Conservation (phyloP, 2,888 invertebrate genomes). For the Hirudinaria manillensis region DNA sequence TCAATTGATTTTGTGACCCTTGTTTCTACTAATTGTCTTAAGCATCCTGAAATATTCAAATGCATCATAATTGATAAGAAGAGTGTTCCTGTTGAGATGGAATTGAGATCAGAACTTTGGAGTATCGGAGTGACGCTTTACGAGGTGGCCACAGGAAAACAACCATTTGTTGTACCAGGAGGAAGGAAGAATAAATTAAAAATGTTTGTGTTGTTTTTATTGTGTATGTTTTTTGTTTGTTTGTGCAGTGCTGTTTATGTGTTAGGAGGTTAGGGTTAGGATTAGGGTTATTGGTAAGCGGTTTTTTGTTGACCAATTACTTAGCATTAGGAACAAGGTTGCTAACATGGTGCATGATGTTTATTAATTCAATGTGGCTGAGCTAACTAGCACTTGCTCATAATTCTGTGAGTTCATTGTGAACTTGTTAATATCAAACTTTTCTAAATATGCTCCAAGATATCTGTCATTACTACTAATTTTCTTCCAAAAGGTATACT, state of each 20-base stretch:
- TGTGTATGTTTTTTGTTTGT: not conserved
- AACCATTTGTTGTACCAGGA: conserved; percentile 19
- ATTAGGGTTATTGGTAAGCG: not conserved
- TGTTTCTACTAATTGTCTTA: too few relatives aligned
- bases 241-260: not conserved
- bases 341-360: too few relatives aligned
- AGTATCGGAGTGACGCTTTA: conserved; percentile 27
- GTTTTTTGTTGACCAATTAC: too few relatives aligned
- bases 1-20: too few relatives aligned
- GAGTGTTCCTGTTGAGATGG: conserved; percentile 12
- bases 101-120: conserved; percentile 20
- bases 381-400: too few relatives aligned
- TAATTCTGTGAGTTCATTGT: too few relatives aligned
- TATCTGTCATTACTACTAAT: too few relatives aligned
- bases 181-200: conserved; percentile 20
- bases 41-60: conserved; percentile 7
- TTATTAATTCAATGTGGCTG: too few relatives aligned
- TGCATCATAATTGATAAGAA: conserved; percentile 19
- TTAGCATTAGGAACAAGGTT: too few relatives aligned
- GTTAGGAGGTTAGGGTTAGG: not conserved
- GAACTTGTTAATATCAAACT: too few relatives aligned
- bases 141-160: conserved; percentile 20
- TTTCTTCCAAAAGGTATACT: conserved; percentile 14
- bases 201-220: not conserved
- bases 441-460: too few relatives aligned